phyloP scores from a whole-genome alignment of 2,113 vertebrate genomes.

The Neotragus pygmaeus region DNA sequence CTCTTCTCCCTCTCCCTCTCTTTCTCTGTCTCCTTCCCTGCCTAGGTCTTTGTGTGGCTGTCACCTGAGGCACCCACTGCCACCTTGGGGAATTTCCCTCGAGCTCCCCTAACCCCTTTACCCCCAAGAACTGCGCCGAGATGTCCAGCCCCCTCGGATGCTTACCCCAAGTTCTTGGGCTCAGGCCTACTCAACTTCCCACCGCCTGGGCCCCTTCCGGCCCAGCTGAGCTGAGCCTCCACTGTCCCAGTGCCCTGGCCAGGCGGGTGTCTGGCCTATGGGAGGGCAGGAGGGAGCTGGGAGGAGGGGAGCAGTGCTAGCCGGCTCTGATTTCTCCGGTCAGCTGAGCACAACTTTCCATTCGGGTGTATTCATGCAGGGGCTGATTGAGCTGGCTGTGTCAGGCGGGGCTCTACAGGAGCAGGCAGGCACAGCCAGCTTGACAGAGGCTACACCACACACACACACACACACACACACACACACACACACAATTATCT shows the following conservation, averaged over 20 bases:
- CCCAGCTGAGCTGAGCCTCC: conserved; percentile 64
- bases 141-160: neutral
- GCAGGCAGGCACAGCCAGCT: conserved; percentile 65
- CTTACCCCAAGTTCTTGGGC: neutral
- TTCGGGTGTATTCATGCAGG: conserved; percentile 97
- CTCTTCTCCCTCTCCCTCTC: neutral
- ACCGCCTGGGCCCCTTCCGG: neutral
- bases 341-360: conserved; percentile 97
- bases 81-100: neutral
- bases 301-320: conserved; percentile 77
- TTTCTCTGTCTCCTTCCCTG: neutral
- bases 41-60: conserved; percentile 29
- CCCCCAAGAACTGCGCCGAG: neutral
- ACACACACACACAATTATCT: neutral
- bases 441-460: neutral
- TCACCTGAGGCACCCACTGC: conserved; percentile 19
- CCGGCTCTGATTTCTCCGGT: conserved; percentile 91
- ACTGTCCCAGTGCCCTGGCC: conserved; percentile 2
- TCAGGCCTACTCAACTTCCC: neutral
- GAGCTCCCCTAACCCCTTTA: neutral
- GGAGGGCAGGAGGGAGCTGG: conserved; percentile 10
- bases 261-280: conserved; percentile 12
- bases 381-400: conserved; percentile 86
- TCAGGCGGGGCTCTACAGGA: conserved; percentile 80
- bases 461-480: neutral